A percentile compares a stretch with the other conserved stretches of the same genome.
Evolutionary conservation across 1,140 invertebrate species (phyloP).

Genomic region (Aradophagus sp.): DNA sequence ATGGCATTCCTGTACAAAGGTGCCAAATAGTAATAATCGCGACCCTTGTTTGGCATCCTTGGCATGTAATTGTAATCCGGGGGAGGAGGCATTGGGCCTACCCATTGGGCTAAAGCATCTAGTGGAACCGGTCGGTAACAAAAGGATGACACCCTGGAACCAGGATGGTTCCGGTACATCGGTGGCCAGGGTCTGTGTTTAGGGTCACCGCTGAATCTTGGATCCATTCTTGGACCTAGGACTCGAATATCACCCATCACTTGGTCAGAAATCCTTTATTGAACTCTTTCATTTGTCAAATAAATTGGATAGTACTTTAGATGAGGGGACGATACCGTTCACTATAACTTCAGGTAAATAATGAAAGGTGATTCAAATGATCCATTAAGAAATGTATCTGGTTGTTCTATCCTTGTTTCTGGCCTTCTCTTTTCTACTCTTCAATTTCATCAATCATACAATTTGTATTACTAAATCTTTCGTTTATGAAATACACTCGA

Average conservation of each 20-base stretch:
- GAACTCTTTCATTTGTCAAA: no score
- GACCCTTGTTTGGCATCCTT: slow-evolving; percentile 76
- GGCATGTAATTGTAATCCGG: slow-evolving; percentile 75
- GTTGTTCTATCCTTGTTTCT: no score
- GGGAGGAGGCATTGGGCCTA: slow-evolving; percentile 56
- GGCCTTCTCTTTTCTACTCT: no score
- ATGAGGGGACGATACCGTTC: no score
- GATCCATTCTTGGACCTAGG: slow-evolving; percentile 70
- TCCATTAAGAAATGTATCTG: no score
- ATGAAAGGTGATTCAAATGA: no score
- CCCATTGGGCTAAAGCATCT: slow-evolving; percentile 67
- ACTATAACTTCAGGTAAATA: no score
- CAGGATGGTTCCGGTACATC: slow-evolving; percentile 76
- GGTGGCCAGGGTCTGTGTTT: slow-evolving; percentile 77
- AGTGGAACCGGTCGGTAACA: slow-evolving; percentile 77
- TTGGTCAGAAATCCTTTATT: not conserved
- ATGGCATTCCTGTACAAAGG: slow-evolving; percentile 80
- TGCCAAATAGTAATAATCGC: slow-evolving; percentile 82
- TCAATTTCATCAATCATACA: no score
- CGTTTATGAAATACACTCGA: no score
- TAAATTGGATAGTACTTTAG: no score
- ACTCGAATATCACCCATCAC: slow-evolving; percentile 71
- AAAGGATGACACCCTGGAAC: slow-evolving; percentile 72
- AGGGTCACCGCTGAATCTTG: slow-evolving; percentile 62
- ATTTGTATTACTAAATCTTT: no score